Evolutionary conservation across 1,140 invertebrate genomes (phyloP), one percentile per base, ranked within the genome.

Genomic region (Drosophila oshimai): DNA sequence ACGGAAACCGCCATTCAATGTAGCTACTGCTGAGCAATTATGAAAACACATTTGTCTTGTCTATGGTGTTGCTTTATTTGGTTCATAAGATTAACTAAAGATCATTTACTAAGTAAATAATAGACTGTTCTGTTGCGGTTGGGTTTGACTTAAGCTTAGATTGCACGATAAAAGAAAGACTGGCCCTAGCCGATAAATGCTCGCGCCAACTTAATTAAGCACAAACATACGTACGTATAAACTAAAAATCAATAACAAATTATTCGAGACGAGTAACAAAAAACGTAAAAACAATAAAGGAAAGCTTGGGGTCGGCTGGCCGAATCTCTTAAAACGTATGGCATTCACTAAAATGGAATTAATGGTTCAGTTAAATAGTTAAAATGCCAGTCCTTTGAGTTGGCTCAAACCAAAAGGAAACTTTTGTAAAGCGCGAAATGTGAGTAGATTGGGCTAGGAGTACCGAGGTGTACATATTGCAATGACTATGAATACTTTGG

Each of bases 401-500:
- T 46, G 31, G 20, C 51, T 15, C 28, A 50, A 57, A 42, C 34
- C 33, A 47, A 57, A 77, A 72, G 69, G 45, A 61, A 57, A 76
- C 77, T 81, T 72, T 72, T 47, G 55, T 15, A 79, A 84, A 79
- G 80, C 75, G 67, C 42, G 31, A 67, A 64, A 47, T 84, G 71
- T 79, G 68, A 55, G 53, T 60, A 86, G 65, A 86, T 84, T 84
- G 68, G 68, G 61, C 78, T 81, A 83, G 44, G 34, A 53, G 47
- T 54, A 61, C 49, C 42, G 67, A 51, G 51, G 37, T 75, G 53
- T 53, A 62, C 31, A 60, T 73, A 62, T 53, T 72, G 47, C 46
- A 34, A 29, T 61, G 80, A 86, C 80, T 84, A 84, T 84, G 55
- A 86, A 70, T 80, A 57, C 80, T 84, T 86, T 84, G 80, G 80